Evolutionary conservation across 2,113 vertebrate species (phyloP), one percentile per base, ranked within the genome.

Genomic region (Proterorhinus semilunaris): DNA sequence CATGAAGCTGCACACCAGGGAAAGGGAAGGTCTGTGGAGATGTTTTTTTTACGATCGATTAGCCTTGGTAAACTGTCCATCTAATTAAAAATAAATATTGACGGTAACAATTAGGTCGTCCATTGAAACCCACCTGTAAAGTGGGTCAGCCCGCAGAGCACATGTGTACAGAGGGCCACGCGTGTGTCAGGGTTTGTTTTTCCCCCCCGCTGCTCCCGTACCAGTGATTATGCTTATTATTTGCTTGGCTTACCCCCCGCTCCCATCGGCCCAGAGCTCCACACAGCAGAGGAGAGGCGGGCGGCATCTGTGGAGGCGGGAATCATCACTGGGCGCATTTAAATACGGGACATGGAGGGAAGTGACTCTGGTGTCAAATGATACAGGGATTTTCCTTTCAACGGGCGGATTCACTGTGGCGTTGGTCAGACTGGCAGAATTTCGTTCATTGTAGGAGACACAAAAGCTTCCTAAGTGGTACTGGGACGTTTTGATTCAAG

Each of bases 241-340:
- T 77, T 75, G 64, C 73, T 65, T 44, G 6, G 17, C 67, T 77
- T 51, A 17, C 44, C 69, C 62, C 68, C 21, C 62, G 57, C 53
- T 66, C 76, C 70, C 69, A 69, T 50, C 43, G 36, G 21, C 78
- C 49, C 64, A 51, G 58, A 46, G 51, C 16, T 16, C 62, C 17
- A 61, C 48, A 61, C 62, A 36, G 27, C 49, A 76, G 74, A 68
- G 54, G 5, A 58, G 13, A 27, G 45, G 63, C 63, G 65, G 45
- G 63, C 63, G 65, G 82, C 85, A 89, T 86, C 86, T 87, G 83
- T 76, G 83, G 84, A n/a, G 62, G 72, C 81, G 75, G 84, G 75
- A 82, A 81, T 80, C 76, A 58, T 62, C 78, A 74, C 71, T 81
- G 71, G 74, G 64, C 7, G 16, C 15, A 21, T 8, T 16, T 61